phyloP scores from a whole-genome alignment of 1,140 invertebrate genomes.

The Drosophila trapezifrons region DNA sequence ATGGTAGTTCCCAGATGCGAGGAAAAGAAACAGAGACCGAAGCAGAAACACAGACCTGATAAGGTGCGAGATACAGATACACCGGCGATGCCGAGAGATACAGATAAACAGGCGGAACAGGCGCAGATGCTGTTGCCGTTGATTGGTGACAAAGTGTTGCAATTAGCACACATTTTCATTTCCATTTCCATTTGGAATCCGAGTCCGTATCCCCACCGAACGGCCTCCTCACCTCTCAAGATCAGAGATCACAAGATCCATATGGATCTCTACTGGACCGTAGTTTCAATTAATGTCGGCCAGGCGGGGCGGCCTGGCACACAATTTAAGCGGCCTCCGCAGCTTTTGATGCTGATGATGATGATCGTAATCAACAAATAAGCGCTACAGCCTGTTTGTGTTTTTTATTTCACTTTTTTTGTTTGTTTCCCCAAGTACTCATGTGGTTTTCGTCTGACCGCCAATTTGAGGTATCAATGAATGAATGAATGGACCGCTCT shows the following conservation, averaged over 20 bases:
- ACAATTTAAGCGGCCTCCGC: conserved; percentile 44
- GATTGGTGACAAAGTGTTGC: conserved; percentile 65
- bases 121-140: conserved; percentile 48
- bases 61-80: conserved; percentile 26
- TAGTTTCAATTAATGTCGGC: conserved; percentile 44
- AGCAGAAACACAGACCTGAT: conserved; percentile 20
- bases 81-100: conserved; percentile 3
- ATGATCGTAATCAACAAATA: conserved; percentile 54
- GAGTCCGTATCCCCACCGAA: background rate
- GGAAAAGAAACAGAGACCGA: background rate
- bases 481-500: conserved; percentile 30
- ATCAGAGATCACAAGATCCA: conserved; percentile 51
- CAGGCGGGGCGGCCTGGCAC: conserved; percentile 12
- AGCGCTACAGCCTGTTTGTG: conserved; percentile 6
- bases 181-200: conserved; percentile 11
- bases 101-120: conserved; percentile 23
- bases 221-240: conserved; percentile 30
- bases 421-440: background rate
- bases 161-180: conserved; percentile 65
- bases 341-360: conserved; percentile 41
- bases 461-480: conserved; percentile 65
- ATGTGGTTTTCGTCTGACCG: conserved; percentile 43
- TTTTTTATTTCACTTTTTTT: background rate
- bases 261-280: conserved; percentile 30
- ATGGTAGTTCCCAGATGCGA: background rate